phyloP scores from a whole-genome alignment of 2,113 vertebrate species.

The Notothenia coriiceps region DNA sequence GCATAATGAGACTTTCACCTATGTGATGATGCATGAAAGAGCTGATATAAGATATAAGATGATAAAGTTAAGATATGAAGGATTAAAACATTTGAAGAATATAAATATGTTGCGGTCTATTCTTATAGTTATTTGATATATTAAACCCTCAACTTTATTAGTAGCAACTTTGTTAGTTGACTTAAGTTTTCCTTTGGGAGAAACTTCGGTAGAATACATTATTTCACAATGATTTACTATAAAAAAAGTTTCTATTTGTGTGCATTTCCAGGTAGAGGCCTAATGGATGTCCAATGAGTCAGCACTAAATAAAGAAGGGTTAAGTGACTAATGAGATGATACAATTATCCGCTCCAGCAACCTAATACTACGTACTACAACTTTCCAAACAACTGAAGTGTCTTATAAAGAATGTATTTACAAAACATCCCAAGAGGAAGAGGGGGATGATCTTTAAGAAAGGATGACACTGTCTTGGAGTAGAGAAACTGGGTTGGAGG shows the following conservation, averaged over 20 bases:
- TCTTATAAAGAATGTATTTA: not conserved
- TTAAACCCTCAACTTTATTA: not conserved
- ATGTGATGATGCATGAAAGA: not conserved
- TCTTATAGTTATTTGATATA: not conserved
- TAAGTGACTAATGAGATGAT: not conserved
- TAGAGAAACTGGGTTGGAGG: constrained; percentile 70
- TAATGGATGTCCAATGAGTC: constrained; percentile 55
- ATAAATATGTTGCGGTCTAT: not conserved
- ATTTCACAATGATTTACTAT: not conserved
- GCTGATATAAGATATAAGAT: not conserved
- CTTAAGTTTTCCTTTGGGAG: constrained; percentile 14
- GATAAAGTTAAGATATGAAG: not conserved
- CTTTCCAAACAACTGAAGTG: constrained; percentile 16
- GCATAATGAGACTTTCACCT: constrained; percentile 11
- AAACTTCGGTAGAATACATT: not conserved
- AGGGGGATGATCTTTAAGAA: constrained; percentile 50
- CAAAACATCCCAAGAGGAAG: constrained; percentile 39
- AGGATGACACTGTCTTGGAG: constrained; percentile 66
- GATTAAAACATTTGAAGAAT: not conserved
- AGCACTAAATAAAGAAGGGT: constrained; percentile 33
- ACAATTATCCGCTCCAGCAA: constrained; percentile 8
- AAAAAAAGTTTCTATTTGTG: constrained; percentile 3
- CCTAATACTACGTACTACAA: not conserved
- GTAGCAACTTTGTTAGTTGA: not conserved
- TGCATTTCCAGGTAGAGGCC: constrained; percentile 12